Percentiles rank a stretch among this genome's conserved stretches.
Evolutionary conservation across 2,797 vertebrate species (phyloP).

Genomic region (Sebastes cheni): DNA sequence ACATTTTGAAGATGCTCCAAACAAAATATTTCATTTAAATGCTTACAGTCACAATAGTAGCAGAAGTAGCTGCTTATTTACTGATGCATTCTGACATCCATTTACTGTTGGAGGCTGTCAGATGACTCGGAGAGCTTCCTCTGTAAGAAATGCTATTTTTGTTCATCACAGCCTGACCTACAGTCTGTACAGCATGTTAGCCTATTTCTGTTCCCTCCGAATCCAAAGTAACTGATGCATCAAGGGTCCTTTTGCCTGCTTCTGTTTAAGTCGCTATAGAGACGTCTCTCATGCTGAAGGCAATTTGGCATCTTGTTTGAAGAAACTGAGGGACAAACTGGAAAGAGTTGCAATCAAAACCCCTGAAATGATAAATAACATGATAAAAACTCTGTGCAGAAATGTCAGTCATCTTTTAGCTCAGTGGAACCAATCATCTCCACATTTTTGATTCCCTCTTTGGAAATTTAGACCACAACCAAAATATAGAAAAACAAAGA

Average conservation of each 20-base stretch:
- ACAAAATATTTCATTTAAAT: neutral
- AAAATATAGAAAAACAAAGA: conserved; percentile 10
- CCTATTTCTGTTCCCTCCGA: conserved; percentile 30
- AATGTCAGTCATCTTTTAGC: neutral
- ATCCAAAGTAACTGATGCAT: neutral
- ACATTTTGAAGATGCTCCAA: neutral
- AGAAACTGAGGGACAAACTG: conserved; percentile 1
- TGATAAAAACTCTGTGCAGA: neutral
- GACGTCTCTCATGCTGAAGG: conserved; percentile 5
- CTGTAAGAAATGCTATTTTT: conserved; percentile 69
- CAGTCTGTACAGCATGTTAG: conserved; percentile 34
- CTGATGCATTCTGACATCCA: conserved; percentile 50
- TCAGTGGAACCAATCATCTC: neutral
- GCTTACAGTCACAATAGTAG: neutral
- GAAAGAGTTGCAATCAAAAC: neutral
- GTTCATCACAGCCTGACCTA: conserved; percentile 53
- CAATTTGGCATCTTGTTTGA: conserved; percentile 20
- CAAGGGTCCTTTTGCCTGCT: neutral
- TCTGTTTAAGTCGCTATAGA: conserved; percentile 15
- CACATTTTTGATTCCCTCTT: neutral
- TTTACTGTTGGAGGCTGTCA: conserved; percentile 44
- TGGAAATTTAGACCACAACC: conserved; percentile 8
- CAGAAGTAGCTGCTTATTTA: conserved; percentile 21
- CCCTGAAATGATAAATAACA: neutral
- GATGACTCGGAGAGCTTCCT: conserved; percentile 62